A percentile compares a stretch with the other conserved stretches of the same genome.
phyloP scores from a whole-genome alignment of 2,888 invertebrate genomes.

The Pheosia tremula region DNA sequence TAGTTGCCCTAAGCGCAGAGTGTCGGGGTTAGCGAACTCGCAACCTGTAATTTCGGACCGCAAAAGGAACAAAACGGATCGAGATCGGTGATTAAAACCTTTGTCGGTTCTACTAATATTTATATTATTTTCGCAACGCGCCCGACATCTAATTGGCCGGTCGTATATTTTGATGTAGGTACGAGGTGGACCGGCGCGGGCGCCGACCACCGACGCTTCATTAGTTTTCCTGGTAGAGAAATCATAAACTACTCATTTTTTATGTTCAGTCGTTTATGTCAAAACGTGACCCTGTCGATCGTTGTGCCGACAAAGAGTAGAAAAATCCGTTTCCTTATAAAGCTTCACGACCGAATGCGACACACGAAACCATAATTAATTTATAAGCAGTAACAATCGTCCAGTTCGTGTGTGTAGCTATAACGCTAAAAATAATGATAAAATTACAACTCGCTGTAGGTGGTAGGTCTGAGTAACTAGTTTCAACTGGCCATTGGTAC shows the following conservation, averaged over 20 bases:
- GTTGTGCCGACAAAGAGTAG: conserved; percentile 58
- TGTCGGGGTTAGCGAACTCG: conserved; percentile 80
- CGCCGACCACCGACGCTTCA: conserved; percentile 76
- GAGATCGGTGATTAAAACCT: conserved; percentile 84
- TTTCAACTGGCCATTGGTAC: conserved; percentile 68
- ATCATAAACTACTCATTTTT: conserved; percentile 74
- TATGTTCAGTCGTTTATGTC: conserved; percentile 67
- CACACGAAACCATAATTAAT: conserved; percentile 23
- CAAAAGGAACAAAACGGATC: conserved; percentile 81
- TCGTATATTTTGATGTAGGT: conserved; percentile 72
- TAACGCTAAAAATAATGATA: conserved; percentile 60
- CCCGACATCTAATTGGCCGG: conserved; percentile 82
- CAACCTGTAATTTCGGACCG: conserved; percentile 84
- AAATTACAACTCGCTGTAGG: conserved; percentile 71
- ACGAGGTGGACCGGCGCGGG: conserved; percentile 52
- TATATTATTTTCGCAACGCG: conserved; percentile 82
- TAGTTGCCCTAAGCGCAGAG: conserved; percentile 81
- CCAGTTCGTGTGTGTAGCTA: background rate
- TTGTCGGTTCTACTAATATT: conserved; percentile 85
- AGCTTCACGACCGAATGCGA: conserved; percentile 35
- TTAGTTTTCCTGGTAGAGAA: conserved; percentile 80
- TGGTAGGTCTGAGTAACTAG: conserved; percentile 74
- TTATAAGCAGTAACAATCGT: background rate
- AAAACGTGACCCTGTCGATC: conserved; percentile 65
- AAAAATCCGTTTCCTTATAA: conserved; percentile 61